Evolutionary conservation across 2,888 invertebrate species (phyloP).

Genomic region (Andrena fulva): DNA sequence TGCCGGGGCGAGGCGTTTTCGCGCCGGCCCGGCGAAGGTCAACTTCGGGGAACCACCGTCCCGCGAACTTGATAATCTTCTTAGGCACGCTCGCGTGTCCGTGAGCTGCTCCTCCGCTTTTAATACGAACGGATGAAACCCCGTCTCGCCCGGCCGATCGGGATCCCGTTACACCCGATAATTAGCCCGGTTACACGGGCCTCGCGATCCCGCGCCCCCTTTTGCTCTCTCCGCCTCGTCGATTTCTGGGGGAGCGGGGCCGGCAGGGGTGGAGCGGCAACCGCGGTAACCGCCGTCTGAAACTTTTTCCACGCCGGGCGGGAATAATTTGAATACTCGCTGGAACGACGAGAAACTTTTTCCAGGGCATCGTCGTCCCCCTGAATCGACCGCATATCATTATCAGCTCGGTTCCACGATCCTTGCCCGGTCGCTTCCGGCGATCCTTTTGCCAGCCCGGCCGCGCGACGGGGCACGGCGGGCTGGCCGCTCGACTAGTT

Average conservation of each 20-base stretch:
- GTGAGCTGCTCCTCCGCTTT: not conserved
- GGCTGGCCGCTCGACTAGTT: slow-evolving; percentile 13
- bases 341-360: slow-evolving; percentile 69
- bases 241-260: slow-evolving; percentile 9
- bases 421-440: slow-evolving; percentile 19
- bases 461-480: slow-evolving; percentile 26
- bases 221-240: not conserved
- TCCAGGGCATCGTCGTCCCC: slow-evolving; percentile 45
- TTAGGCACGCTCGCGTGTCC: slow-evolving; percentile 22
- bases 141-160: not conserved
- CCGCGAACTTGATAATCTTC: slow-evolving; percentile 49
- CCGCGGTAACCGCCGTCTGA: slow-evolving; percentile 32
- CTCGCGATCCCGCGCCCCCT: not conserved
- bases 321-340: slow-evolving; percentile 70
- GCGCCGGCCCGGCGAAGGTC: slow-evolving; percentile 39
- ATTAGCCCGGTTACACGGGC: not conserved
- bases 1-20: slow-evolving; percentile 18
- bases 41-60: slow-evolving; percentile 36
- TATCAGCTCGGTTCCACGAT: slow-evolving; percentile 56
- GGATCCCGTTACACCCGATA: slow-evolving; percentile 2
- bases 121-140: slow-evolving; percentile 3
- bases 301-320: slow-evolving; percentile 53
- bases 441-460: slow-evolving; percentile 41
- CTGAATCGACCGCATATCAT: slow-evolving; percentile 67
- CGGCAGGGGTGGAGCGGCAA: slow-evolving; percentile 36